Percentiles rank a stretch among this genome's conserved stretches.
These are phyloP conservation scores for Cataglyphis livida DNA, from an alignment of 2,888 invertebrate genomes.

Conservation along the genomic window DNA sequence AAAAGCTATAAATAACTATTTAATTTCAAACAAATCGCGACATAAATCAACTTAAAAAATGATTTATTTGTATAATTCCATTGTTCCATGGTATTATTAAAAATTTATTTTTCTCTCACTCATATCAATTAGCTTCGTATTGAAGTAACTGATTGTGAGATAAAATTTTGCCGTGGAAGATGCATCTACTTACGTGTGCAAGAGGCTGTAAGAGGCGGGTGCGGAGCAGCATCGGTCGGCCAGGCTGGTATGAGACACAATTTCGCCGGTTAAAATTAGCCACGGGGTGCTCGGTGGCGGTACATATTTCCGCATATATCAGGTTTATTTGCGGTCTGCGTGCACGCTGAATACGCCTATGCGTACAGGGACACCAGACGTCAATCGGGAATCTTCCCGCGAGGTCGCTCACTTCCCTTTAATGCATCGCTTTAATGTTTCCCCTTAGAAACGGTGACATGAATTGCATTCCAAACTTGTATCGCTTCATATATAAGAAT, in stretches of 20 bases:
- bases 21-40: background rate
- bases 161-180: conserved; percentile 3
- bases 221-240: conserved; percentile 68
- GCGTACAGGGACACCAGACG: conserved; percentile 71
- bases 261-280: conserved; percentile 82
- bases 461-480: background rate
- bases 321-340: conserved; percentile 81
- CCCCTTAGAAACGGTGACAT: too few relatives aligned
- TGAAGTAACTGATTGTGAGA: background rate
- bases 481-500: background rate
- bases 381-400: conserved; percentile 71
- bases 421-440: conserved; percentile 7
- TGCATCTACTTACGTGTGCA: conserved; percentile 38
- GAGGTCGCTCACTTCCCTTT: conserved; percentile 75
- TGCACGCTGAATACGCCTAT: conserved; percentile 67
- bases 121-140: background rate
- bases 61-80: background rate
- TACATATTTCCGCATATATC: conserved; percentile 84
- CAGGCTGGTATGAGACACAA: conserved; percentile 82
- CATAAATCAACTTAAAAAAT: background rate
- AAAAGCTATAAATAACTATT: background rate
- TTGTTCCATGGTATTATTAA: background rate
- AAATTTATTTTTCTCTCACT: background rate
- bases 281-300: conserved; percentile 80
- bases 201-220: conserved; percentile 51